Evolutionary conservation across 2,113 vertebrate species (phyloP).

Genomic region (Sinosuthora webbiana): DNA sequence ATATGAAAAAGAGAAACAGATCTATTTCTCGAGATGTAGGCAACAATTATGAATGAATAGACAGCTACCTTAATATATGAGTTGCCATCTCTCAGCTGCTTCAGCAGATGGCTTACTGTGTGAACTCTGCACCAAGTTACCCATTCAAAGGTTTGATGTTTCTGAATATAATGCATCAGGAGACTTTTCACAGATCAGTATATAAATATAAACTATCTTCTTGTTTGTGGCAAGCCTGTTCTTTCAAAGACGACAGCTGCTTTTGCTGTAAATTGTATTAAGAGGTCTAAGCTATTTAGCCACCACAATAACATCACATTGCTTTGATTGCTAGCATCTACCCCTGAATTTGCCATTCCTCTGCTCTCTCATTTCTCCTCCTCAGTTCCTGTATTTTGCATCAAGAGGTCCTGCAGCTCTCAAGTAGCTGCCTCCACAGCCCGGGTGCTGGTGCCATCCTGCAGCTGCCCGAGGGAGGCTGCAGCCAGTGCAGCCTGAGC

Average conservation of each 20-base stretch:
- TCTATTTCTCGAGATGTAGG: slow-evolving; percentile 44
- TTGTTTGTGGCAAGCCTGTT: not conserved
- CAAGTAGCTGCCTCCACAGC: not conserved
- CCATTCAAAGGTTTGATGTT: not conserved
- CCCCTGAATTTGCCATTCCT: not conserved
- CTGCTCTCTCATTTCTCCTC: not conserved
- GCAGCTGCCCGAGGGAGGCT: not conserved
- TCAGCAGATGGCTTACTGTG: not conserved
- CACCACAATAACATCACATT: not conserved
- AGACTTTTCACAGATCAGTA: not conserved
- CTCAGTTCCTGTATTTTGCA: not conserved
- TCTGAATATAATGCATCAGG: not conserved
- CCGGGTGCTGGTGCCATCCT: not conserved
- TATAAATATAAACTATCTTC: not conserved
- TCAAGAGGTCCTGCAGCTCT: not conserved
- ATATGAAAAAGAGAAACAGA: slow-evolving; percentile 63
- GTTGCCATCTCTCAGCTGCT: not conserved
- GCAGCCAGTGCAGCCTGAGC: not conserved
- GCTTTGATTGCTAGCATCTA: not conserved
- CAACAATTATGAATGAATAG: slow-evolving; percentile 45
- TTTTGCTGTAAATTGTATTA: not conserved
- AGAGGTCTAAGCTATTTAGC: not conserved
- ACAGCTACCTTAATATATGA: not conserved
- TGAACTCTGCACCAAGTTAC: not conserved
- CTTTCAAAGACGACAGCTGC: not conserved